phyloP scores from a whole-genome alignment of 2,797 vertebrate genomes.

The Gouania willdenowi region DNA sequence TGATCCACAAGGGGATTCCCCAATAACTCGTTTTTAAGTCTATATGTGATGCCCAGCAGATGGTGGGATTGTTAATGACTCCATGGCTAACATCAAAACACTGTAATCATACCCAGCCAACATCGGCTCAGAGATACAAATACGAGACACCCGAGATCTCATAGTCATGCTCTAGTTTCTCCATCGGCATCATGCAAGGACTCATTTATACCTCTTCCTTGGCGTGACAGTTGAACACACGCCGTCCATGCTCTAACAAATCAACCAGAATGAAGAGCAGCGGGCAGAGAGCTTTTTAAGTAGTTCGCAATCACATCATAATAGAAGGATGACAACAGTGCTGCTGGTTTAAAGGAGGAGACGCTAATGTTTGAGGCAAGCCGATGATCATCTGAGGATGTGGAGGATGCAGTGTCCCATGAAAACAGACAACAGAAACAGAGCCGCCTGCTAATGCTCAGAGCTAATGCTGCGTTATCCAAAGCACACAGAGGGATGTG shows the following conservation, averaged over 20 bases:
- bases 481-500: background rate
- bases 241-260: background rate
- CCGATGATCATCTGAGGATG: constrained; percentile 12
- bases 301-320: constrained; percentile 46
- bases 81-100: constrained; percentile 50
- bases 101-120: constrained; percentile 50
- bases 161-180: constrained; percentile 34
- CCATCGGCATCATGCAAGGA: constrained; percentile 3
- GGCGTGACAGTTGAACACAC: constrained; percentile 14
- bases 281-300: constrained; percentile 17
- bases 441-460: constrained; percentile 10
- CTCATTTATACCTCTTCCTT: constrained; percentile 34
- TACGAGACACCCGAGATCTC: constrained; percentile 44
- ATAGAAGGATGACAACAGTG: constrained; percentile 23
- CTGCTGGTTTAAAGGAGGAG: constrained; percentile 2
- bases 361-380: constrained; percentile 30
- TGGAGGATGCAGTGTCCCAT: constrained; percentile 10
- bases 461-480: background rate
- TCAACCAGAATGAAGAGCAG: constrained; percentile 5
- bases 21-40: constrained; percentile 2
- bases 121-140: constrained; percentile 28
- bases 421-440: constrained; percentile 17
- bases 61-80: constrained; percentile 44
- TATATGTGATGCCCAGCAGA: constrained; percentile 24
- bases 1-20: constrained; percentile 36